A percentile compares a stretch with the other conserved stretches of the same genome.
These are phyloP conservation scores for Gymnoscopelus braueri DNA, from an alignment of 2,797 vertebrate genomes.

Conservation along the genomic window DNA sequence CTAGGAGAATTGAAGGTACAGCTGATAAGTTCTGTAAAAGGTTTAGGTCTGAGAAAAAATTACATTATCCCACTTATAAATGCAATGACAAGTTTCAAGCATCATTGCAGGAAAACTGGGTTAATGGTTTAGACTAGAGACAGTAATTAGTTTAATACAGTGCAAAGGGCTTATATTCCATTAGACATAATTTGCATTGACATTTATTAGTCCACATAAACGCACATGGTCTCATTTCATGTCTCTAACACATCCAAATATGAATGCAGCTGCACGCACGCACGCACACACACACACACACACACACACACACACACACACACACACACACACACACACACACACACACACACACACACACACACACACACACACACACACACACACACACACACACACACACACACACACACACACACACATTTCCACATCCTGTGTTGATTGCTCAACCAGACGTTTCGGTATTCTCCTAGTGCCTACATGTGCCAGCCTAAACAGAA, in stretches of 20 bases:
- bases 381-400: too few species aligned
- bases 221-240: too few species aligned
- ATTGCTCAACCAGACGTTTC: constrained; percentile 61
- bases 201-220: constrained; percentile 18
- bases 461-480: constrained; percentile 10
- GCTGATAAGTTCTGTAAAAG: too few species aligned
- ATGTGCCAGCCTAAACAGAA: background rate
- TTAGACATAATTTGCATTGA: constrained; percentile 5
- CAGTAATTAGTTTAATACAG: background rate
- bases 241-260: too few species aligned
- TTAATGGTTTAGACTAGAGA: background rate
- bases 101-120: background rate
- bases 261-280: background rate
- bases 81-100: too few species aligned
- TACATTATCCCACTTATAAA: too few species aligned
- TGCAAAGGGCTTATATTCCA: background rate
- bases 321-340: constrained; percentile 18
- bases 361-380: too few species aligned
- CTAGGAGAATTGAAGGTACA: too few species aligned
- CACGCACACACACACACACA: background rate
- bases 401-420: background rate
- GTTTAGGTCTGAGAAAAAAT: too few species aligned
- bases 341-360: too few species aligned
- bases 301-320: constrained; percentile 11
- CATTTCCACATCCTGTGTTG: constrained; percentile 66